A percentile compares a stretch with the other conserved stretches of the same genome.
Evolutionary conservation across 2,113 vertebrate genomes (phyloP).

Genomic region (Cyanoramphus novaezelandiae): DNA sequence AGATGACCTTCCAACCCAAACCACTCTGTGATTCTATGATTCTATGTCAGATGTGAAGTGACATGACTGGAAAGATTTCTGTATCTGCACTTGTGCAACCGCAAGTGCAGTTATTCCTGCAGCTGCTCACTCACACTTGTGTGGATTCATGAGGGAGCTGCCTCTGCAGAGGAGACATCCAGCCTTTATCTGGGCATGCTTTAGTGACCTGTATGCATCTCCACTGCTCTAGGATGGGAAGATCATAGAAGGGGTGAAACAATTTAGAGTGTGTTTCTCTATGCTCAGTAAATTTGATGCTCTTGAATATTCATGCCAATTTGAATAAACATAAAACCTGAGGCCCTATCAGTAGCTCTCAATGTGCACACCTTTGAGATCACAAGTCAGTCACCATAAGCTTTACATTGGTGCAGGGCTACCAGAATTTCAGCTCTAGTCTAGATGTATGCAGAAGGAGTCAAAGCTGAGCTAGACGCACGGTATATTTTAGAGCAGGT

Average conservation of each 20-base stretch:
- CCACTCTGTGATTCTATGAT: background rate
- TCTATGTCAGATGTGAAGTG: background rate
- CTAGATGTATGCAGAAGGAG: background rate
- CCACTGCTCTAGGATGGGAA: background rate
- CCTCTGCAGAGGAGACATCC: background rate
- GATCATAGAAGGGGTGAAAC: background rate
- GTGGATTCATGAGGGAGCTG: background rate
- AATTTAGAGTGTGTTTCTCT: background rate
- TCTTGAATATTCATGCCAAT: background rate
- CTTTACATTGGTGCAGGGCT: background rate
- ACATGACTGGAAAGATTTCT: background rate
- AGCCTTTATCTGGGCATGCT: background rate
- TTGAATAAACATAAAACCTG: constrained; percentile 6
- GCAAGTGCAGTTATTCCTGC: background rate
- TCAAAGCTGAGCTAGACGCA: background rate
- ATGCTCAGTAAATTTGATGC: background rate
- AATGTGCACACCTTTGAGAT: background rate
- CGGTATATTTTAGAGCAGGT: background rate
- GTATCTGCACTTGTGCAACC: background rate
- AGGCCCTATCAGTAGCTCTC: background rate
- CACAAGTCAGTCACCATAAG: background rate
- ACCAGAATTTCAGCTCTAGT: background rate
- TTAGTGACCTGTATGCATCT: background rate
- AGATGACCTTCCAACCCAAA: background rate
- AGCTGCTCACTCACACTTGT: background rate